Conservation (phyloP, 2,797 vertebrate genomes). For the Pristis pectinata region DNA sequence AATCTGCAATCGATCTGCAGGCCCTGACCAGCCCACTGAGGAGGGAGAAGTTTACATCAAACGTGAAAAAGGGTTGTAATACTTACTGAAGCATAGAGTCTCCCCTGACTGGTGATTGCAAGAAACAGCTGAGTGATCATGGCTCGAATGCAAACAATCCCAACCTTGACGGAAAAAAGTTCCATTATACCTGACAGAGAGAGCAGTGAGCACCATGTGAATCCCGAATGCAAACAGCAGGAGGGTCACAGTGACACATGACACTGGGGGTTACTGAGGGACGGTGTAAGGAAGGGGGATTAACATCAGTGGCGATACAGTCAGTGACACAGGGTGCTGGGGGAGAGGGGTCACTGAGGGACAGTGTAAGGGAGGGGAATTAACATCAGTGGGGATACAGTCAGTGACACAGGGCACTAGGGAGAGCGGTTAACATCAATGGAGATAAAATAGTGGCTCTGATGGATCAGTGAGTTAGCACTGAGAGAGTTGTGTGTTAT, state of each 20-base stretch:
- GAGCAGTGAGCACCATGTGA: neutral
- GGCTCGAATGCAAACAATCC: constrained; percentile 57
- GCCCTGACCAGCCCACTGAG: too few relatives aligned
- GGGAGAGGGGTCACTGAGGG: too few relatives aligned
- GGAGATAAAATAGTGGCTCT: too few relatives aligned
- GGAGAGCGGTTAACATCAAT: too few relatives aligned
- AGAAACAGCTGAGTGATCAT: constrained; percentile 54
- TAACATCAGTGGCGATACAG: too few relatives aligned
- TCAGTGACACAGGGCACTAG: too few relatives aligned
- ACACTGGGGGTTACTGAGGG: neutral
- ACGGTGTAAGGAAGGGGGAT: neutral
- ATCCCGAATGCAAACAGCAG: neutral
- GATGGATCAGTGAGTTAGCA: too few relatives aligned
- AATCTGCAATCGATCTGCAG: too few relatives aligned
- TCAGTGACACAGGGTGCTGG: too few relatives aligned
- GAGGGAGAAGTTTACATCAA: neutral
- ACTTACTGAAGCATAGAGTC: constrained; percentile 50
- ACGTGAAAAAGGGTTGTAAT: neutral
- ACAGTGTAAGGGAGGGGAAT: too few relatives aligned
- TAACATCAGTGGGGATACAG: too few relatives aligned
- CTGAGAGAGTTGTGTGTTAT: too few relatives aligned
- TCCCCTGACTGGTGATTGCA: constrained; percentile 54
- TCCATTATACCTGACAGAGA: constrained; percentile 50
- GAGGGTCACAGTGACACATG: neutral
- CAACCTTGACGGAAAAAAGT: constrained; percentile 54